A percentile compares a stretch with the other conserved stretches of the same genome.
Evolutionary conservation across 2,797 vertebrate species (phyloP).

Genomic region (Crocodylus rhombifer): DNA sequence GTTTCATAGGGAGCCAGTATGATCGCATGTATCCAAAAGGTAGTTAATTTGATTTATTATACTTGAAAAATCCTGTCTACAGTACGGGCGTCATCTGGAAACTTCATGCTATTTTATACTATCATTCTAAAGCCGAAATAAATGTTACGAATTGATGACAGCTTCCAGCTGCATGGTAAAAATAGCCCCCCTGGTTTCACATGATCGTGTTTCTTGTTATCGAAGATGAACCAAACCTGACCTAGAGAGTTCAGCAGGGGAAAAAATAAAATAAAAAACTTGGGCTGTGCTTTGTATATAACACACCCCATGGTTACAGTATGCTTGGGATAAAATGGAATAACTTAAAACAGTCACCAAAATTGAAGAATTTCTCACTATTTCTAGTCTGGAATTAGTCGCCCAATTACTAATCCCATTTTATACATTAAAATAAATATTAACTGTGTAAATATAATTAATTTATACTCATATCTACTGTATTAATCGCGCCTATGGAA

Average conservation of each 20-base stretch:
- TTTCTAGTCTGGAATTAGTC: neutral
- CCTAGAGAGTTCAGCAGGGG: slow-evolving; percentile 27
- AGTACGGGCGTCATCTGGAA: slow-evolving; percentile 70
- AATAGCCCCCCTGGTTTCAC: slow-evolving; percentile 75
- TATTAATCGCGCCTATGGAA: neutral
- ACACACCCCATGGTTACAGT: neutral
- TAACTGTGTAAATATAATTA: neutral
- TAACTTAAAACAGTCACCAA: neutral
- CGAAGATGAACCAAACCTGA: slow-evolving; percentile 66
- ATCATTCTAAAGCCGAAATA: slow-evolving; percentile 76
- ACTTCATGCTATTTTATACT: slow-evolving; percentile 77
- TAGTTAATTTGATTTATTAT: slow-evolving; percentile 72
- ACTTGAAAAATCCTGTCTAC: slow-evolving; percentile 75
- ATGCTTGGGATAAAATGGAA: neutral
- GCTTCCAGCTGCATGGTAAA: slow-evolving; percentile 79
- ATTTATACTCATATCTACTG: neutral
- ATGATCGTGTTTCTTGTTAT: slow-evolving; percentile 76
- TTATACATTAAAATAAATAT: slow-evolving; percentile 5
- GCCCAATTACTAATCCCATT: neutral
- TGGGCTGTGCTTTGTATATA: slow-evolving; percentile 9
- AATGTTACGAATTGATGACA: slow-evolving; percentile 77
- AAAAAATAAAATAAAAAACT: slow-evolving; percentile 1
- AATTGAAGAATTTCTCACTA: neutral
- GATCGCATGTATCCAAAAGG: slow-evolving; percentile 59
- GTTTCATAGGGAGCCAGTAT: slow-evolving; percentile 50